Base-by-base conservation (phyloP, 2,888 invertebrate species). In the Harpagoxenus sublaevis region DNA sequence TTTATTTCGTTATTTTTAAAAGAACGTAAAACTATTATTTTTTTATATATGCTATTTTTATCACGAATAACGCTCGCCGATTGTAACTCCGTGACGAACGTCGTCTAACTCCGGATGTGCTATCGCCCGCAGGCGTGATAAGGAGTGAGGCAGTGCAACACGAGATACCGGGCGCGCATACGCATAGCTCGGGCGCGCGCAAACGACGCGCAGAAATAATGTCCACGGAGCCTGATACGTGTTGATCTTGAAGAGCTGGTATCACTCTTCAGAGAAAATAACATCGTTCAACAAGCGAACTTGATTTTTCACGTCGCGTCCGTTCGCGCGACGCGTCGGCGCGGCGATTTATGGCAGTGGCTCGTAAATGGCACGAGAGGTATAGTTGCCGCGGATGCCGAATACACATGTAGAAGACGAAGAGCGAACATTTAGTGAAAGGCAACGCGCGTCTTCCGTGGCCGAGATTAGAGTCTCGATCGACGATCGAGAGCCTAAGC, bases 401-500 rank as follows among this genome's bases (percentile, higher is more conserved):
- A 92, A 92, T 92, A 90, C 90, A 89, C 87, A 87, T 87, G 86
- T 86, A 87, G 89, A 89, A 88, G 91, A 90, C 87, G 91, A 86
- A 53, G 75, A 89, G 84, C 90, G 91, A 86, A 89, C 88, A 88
- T 92, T 92, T 89, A 91, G 92, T 92, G 92, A 92, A 92, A 92
- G 92, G 92, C 92, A 90, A 84, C 74, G 79, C 82, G 87, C 77
- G 89, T 84, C 89, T 89, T 88, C 88, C 91, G 88, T 91, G 92
- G 92, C 92, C 92, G 92, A 92, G 92, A 92, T 92, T 90, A 91
- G 92, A 91, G 88, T 89, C 77, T n/a, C 88, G 92, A 90, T 89
- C 90, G 65, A 62, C 45, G 62, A 60, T 39, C 75, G 82, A 87
- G 82, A 87, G 79, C 86, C 75, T 85, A 92, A 86, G 84, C 87